A percentile compares a stretch with the other conserved stretches of the same genome.
Conservation (phyloP, 2,113 vertebrate genomes). For the Anarrhichthys ocellatus region DNA sequence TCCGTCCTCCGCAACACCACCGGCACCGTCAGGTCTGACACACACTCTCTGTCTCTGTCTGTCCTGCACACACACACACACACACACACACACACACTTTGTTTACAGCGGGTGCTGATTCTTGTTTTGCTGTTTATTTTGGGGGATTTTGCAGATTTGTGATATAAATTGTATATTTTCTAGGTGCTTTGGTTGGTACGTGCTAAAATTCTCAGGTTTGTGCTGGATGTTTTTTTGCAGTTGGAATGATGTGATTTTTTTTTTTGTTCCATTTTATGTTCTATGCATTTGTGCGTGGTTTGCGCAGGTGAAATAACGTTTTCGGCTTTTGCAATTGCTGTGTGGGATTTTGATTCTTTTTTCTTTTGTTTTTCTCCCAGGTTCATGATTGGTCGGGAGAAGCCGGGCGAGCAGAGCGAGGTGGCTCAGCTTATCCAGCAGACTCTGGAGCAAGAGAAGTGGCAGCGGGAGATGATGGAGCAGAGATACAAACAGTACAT, state of each 20-base stretch:
- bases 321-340: not conserved
- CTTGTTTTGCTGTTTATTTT: not conserved
- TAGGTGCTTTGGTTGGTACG: constrained; percentile 16
- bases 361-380: constrained; percentile 71
- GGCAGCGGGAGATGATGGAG: constrained; percentile 98
- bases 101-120: not conserved
- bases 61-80: not conserved
- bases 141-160: not conserved
- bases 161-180: constrained; percentile 7
- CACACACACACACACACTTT: not conserved
- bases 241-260: not conserved
- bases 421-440: constrained; percentile 98
- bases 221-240: not conserved
- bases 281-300: not conserved
- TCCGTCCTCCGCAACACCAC: constrained; percentile 95
- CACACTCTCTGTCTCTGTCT: not conserved
- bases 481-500: constrained; percentile 90
- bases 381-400: constrained; percentile 96
- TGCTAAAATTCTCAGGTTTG: constrained; percentile 22
- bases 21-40: constrained; percentile 89
- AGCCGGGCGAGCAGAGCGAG: constrained; percentile 97
- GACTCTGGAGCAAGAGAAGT: constrained; percentile 96
- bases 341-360: not conserved
- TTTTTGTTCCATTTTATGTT: no score
- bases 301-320: not conserved